Evolutionary conservation across 2,888 invertebrate species (phyloP).

Genomic region (Rosalia funebris): DNA sequence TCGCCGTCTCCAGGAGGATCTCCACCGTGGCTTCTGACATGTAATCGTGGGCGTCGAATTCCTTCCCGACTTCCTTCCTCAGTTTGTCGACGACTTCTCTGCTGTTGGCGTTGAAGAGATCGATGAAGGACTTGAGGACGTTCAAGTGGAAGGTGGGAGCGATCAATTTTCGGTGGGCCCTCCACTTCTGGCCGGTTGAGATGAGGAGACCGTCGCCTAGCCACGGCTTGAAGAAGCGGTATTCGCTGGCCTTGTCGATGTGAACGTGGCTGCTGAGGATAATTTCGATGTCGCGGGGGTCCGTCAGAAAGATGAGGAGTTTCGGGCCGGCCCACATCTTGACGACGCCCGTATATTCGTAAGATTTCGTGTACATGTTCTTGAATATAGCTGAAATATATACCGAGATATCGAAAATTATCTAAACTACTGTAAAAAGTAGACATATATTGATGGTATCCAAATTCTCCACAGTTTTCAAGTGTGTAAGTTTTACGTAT

Average conservation of each 20-base stretch:
- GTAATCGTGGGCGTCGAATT: slow-evolving; percentile 83
- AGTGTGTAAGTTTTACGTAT: too few species aligned
- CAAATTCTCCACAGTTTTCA: too few species aligned
- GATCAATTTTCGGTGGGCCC: slow-evolving; percentile 84
- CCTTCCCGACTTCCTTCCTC: slow-evolving; percentile 75
- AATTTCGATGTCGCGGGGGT: slow-evolving; percentile 81
- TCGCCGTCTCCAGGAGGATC: slow-evolving; percentile 83
- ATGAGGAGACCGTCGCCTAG: slow-evolving; percentile 84
- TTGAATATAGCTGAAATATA: slow-evolving; percentile 73
- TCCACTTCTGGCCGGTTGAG: slow-evolving; percentile 87
- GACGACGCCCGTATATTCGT: slow-evolving; percentile 69
- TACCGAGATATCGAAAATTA: too few species aligned
- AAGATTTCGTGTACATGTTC: slow-evolving; percentile 68
- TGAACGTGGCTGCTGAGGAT: slow-evolving; percentile 82
- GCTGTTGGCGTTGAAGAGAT: slow-evolving; percentile 85
- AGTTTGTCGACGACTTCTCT: slow-evolving; percentile 78
- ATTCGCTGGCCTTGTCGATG: slow-evolving; percentile 82
- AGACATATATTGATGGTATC: too few species aligned
- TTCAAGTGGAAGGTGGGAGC: slow-evolving; percentile 90
- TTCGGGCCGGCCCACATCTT: slow-evolving; percentile 83
- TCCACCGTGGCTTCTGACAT: slow-evolving; percentile 88
- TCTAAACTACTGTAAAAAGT: too few species aligned
- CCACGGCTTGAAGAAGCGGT: slow-evolving; percentile 85
- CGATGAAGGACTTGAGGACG: slow-evolving; percentile 86
- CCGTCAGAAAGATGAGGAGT: slow-evolving; percentile 77